These are phyloP conservation scores for Lateolabrax maculatus DNA, from an alignment of 2,797 vertebrate genomes.

Conservation along the genomic window DNA sequence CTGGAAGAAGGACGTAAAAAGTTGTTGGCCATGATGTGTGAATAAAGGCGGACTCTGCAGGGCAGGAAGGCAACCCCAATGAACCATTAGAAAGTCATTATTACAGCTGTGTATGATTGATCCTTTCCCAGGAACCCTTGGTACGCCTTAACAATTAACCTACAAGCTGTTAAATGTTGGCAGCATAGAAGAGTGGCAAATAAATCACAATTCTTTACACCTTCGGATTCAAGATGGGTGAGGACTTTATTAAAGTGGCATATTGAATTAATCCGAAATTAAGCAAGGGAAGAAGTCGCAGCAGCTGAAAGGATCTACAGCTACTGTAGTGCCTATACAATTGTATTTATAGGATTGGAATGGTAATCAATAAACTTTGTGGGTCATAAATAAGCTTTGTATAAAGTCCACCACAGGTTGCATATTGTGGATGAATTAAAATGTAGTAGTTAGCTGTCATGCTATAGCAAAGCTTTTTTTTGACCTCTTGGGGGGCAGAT, in stretches of 20 bases:
- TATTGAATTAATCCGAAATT: constrained; percentile 81
- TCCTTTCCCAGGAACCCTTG: constrained; percentile 81
- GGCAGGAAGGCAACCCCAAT: constrained; percentile 67
- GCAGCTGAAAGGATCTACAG: constrained; percentile 5
- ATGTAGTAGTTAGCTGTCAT: background rate
- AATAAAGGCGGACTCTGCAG: constrained; percentile 74
- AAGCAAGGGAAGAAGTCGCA: constrained; percentile 20
- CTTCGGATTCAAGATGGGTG: constrained; percentile 66
- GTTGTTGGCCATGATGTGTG: constrained; percentile 69
- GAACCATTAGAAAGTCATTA: constrained; percentile 90
- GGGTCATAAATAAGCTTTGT: background rate
- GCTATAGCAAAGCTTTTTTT: background rate
- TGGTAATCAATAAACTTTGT: background rate
- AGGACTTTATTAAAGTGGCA: constrained; percentile 80
- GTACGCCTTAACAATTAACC: constrained; percentile 89
- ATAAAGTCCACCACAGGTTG: background rate
- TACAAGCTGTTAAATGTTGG: constrained; percentile 85
- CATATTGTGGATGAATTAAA: background rate
- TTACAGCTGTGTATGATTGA: constrained; percentile 85
- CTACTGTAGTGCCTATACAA: background rate
- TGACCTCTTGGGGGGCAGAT: background rate
- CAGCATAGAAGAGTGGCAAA: constrained; percentile 73
- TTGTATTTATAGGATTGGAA: background rate
- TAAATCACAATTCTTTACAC: constrained; percentile 87
- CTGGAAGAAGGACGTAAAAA: constrained; percentile 68